Evolutionary conservation across 2,113 vertebrate species (phyloP).

Genomic region (Eulemur rufifrons): DNA sequence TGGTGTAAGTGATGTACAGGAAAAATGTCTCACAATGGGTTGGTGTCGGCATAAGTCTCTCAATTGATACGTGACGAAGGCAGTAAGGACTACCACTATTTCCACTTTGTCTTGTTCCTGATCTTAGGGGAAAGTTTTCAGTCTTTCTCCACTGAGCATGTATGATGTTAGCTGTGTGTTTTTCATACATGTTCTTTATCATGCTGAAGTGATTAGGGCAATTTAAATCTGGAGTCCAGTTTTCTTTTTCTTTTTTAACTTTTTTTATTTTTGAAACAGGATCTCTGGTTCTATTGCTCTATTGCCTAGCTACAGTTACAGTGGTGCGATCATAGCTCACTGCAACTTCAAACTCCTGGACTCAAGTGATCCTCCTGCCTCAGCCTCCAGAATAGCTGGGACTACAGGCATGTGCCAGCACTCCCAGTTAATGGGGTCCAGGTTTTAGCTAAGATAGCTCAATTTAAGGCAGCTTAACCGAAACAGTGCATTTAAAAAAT

Average conservation of each 20-base stretch:
- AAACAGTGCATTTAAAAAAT: neutral
- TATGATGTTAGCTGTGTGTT: neutral
- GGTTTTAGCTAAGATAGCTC: neutral
- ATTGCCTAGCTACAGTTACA: too few species aligned
- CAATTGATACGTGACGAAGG: neutral
- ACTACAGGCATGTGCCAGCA: too few species aligned
- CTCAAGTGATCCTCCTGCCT: too few species aligned
- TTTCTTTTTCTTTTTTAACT: neutral
- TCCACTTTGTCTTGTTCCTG: neutral
- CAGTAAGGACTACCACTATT: neutral
- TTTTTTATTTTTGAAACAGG: too few species aligned
- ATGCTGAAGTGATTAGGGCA: neutral
- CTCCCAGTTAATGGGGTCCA: neutral
- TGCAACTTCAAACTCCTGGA: too few species aligned
- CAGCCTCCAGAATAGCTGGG: too few species aligned
- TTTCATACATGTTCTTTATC: neutral
- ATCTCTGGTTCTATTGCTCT: too few species aligned
- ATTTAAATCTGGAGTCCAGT: neutral
- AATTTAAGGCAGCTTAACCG: neutral
- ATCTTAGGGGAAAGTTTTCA: neutral
- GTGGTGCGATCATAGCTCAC: too few species aligned
- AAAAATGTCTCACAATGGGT: neutral
- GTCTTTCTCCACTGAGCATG: neutral
- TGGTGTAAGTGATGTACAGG: neutral
- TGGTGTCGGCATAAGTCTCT: neutral